phyloP scores from a whole-genome alignment of 2,113 vertebrate species.

The Mellivora capensis region DNA sequence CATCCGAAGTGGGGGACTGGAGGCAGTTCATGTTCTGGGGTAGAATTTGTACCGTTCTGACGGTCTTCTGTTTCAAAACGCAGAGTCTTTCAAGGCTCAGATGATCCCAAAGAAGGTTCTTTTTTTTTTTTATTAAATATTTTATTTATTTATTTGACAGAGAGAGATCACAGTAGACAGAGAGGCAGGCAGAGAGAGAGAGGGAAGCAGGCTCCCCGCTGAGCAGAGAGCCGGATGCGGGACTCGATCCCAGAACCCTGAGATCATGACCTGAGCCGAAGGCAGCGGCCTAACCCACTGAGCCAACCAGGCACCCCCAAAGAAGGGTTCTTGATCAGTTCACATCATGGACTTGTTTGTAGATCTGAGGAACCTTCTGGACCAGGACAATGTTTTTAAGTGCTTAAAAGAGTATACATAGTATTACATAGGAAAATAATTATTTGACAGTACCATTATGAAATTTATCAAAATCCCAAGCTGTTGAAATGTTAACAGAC shows the following conservation, averaged over 20 bases:
- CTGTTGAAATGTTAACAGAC: not conserved
- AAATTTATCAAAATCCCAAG: not conserved
- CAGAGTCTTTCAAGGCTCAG: not conserved
- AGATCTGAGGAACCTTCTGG: not conserved
- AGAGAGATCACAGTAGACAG: too few species aligned
- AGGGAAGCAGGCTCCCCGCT: too few species aligned
- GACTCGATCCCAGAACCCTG: too few species aligned
- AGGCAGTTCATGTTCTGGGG: constrained; percentile 91
- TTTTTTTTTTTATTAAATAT: too few species aligned
- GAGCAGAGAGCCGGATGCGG: too few species aligned
- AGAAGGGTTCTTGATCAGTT: not conserved
- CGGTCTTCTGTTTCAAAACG: not conserved
- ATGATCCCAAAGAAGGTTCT: not conserved
- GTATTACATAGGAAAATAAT: not conserved
- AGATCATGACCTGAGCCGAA: too few species aligned
- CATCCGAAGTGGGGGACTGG: constrained; percentile 96
- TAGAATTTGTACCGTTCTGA: not conserved
- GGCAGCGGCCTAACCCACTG: too few species aligned
- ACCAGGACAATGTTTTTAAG: not conserved
- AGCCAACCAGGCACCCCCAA: too few species aligned
- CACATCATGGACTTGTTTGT: not conserved
- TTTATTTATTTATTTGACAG: too few species aligned
- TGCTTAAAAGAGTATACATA: not conserved
- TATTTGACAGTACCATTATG: not conserved
- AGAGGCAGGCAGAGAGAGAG: too few species aligned